phyloP scores from a whole-genome alignment of 2,888 invertebrate genomes.

The Erebia palarica region DNA sequence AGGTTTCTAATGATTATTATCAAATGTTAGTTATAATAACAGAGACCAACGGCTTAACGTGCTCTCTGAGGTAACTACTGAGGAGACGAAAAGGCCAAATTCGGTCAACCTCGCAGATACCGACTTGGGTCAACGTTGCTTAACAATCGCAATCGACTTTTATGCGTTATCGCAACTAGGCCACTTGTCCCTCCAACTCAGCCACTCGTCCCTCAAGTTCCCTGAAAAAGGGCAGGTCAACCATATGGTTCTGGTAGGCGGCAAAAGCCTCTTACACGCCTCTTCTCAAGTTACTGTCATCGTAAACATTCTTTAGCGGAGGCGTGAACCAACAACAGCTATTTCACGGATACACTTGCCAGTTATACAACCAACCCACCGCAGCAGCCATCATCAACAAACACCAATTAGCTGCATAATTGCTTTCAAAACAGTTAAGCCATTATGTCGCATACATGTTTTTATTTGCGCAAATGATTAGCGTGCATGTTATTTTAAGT shows the following conservation, averaged over 20 bases:
- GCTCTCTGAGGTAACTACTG: too few species aligned
- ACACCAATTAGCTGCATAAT: slow-evolving; percentile 41
- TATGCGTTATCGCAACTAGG: too few species aligned
- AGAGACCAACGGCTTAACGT: too few species aligned
- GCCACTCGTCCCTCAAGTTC: too few species aligned
- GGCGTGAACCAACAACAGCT: slow-evolving; percentile 30
- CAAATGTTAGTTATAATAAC: too few species aligned
- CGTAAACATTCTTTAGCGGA: slow-evolving; percentile 31
- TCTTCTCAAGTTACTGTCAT: slow-evolving; percentile 1
- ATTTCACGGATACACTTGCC: slow-evolving; percentile 27
- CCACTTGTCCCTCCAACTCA: too few species aligned
- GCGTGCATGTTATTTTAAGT: slow-evolving; percentile 34
- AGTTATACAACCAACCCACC: slow-evolving; percentile 31
- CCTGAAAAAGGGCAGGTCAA: not conserved
- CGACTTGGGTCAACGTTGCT: too few species aligned
- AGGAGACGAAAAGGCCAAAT: too few species aligned
- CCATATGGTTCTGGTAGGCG: not conserved
- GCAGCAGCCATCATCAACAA: slow-evolving; percentile 36
- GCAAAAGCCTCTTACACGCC: not conserved
- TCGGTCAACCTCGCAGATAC: too few species aligned
- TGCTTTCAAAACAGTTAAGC: slow-evolving; percentile 40
- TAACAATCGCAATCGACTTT: too few species aligned
- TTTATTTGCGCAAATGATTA: slow-evolving; percentile 39
- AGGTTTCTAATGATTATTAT: too few species aligned
- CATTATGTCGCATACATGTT: slow-evolving; percentile 31